phyloP scores from a whole-genome alignment of 2,797 vertebrate species.

The Chanos chanos region DNA sequence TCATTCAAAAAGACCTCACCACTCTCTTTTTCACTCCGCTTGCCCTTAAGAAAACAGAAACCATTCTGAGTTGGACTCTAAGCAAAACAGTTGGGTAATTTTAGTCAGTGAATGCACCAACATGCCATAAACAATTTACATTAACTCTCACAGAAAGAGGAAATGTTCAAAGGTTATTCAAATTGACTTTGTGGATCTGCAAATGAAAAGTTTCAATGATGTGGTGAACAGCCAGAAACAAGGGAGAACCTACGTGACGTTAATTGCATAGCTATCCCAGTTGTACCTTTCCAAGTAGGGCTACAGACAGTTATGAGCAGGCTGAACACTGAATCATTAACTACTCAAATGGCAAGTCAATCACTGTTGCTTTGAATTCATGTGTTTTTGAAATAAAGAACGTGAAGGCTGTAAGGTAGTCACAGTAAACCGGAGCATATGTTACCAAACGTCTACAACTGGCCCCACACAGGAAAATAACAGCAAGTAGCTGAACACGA shows the following conservation, averaged over 20 bases:
- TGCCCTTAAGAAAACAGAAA: constrained; percentile 8
- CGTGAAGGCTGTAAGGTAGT: neutral
- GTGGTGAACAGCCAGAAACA: too few relatives aligned
- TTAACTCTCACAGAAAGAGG: constrained; percentile 59
- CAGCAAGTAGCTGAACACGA: too few relatives aligned
- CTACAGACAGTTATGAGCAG: too few relatives aligned
- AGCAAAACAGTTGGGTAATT: constrained; percentile 54
- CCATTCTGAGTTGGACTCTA: constrained; percentile 66
- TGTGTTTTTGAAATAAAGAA: constrained; percentile 6
- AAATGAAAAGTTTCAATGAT: too few relatives aligned
- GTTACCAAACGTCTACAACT: too few relatives aligned
- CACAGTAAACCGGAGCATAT: neutral
- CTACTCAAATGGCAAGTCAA: too few relatives aligned
- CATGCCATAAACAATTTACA: constrained; percentile 72
- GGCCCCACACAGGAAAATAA: too few relatives aligned
- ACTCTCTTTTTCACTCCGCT: neutral
- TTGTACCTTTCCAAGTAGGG: too few relatives aligned
- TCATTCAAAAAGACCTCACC: neutral
- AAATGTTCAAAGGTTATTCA: constrained; percentile 56
- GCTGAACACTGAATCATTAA: too few relatives aligned
- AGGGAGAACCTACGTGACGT: too few relatives aligned
- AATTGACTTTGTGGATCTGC: constrained; percentile 54
- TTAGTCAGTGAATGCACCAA: constrained; percentile 41
- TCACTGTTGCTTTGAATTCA: constrained; percentile 58
- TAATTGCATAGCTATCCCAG: too few relatives aligned